These are phyloP conservation scores for Epistrophe eligans DNA, from an alignment of 2,888 invertebrate species.

Conservation along the genomic window DNA sequence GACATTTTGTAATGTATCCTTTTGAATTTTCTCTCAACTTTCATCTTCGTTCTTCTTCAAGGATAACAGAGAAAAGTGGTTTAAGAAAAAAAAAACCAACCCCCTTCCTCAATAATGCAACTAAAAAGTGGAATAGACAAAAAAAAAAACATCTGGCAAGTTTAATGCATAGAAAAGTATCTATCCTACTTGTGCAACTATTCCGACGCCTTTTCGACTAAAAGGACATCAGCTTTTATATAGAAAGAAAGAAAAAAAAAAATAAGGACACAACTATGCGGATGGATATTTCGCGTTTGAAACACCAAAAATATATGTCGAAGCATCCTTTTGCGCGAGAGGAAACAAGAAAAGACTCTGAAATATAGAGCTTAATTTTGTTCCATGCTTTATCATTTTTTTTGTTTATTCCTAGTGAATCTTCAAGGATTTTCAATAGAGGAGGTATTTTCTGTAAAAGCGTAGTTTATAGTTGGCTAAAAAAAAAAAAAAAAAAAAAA, in stretches of 20 bases:
- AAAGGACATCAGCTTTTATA: constrained; percentile 40
- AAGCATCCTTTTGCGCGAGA: constrained; percentile 22
- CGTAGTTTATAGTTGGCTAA: not conserved
- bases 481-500: not conserved
- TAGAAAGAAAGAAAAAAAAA: constrained; percentile 5
- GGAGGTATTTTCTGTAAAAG: constrained; percentile 34
- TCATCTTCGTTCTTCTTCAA: constrained; percentile 9
- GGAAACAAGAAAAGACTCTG: constrained; percentile 25
- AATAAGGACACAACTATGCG: constrained; percentile 51
- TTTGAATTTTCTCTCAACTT: constrained; percentile 27
- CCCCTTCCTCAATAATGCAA: constrained; percentile 38
- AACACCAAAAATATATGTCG: constrained; percentile 59
- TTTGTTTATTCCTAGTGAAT: constrained; percentile 18
- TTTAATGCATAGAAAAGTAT: constrained; percentile 45
- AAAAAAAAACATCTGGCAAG: constrained; percentile 33
- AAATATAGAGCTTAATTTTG: constrained; percentile 43
- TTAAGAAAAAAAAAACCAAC: not conserved
- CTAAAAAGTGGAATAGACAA: constrained; percentile 10
- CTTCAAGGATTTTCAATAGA: constrained; percentile 50
- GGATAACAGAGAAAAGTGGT: constrained; percentile 32
- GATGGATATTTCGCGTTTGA: constrained; percentile 53
- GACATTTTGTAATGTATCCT: constrained; percentile 51
- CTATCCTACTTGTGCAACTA: constrained; percentile 35
- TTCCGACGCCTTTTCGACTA: constrained; percentile 40
- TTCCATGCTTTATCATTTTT: constrained; percentile 36